Conservation (phyloP, 1,140 invertebrate species). For the Drosophila nigromelanica region DNA sequence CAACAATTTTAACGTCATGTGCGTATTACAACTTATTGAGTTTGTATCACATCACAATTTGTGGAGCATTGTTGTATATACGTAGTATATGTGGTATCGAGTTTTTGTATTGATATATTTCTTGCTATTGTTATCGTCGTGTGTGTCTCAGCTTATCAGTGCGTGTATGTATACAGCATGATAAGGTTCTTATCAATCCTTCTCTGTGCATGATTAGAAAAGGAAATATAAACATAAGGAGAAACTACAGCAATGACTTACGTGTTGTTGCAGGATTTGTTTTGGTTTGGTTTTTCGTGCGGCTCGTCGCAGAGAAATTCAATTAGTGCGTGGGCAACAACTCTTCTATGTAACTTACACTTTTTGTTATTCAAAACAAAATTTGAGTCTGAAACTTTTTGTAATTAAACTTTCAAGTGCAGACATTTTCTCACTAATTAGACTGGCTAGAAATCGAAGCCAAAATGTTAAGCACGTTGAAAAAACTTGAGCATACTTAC, state of each 20-base stretch:
- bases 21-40: conserved; percentile 24
- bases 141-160: conserved; percentile 12
- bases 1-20: background rate
- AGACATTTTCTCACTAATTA: conserved; percentile 1
- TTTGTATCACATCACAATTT: conserved; percentile 15
- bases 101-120: conserved; percentile 2
- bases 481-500: conserved; percentile 18
- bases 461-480: background rate
- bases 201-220: conserved; percentile 1
- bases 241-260: conserved; percentile 8
- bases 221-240: background rate
- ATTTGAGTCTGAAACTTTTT: conserved; percentile 1
- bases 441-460: background rate
- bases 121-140: conserved; percentile 3
- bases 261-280: conserved; percentile 5
- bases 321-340: conserved; percentile 9
- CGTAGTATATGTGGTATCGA: background rate
- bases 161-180: background rate
- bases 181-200: conserved; percentile 38
- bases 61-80: conserved; percentile 2
- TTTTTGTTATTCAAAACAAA: conserved; percentile 13
- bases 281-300: background rate
- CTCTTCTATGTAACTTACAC: conserved; percentile 29
- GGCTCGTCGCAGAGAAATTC: background rate
- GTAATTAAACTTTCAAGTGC: conserved; percentile 30